Conservation (phyloP, 2,888 invertebrate genomes). For the Lasioglossum figueresi region DNA sequence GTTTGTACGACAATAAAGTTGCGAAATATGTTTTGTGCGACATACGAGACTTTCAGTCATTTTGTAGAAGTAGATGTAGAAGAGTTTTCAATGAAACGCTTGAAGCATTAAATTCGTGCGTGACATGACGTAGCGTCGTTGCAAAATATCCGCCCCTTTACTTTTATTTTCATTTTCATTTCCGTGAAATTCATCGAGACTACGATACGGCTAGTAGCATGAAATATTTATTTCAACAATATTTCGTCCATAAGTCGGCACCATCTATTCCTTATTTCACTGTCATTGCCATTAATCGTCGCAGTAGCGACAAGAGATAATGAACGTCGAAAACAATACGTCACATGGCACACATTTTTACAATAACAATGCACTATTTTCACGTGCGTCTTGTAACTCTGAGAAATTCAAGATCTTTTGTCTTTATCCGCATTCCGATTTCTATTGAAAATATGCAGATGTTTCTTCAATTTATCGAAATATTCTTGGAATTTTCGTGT, state of each 20-base stretch:
- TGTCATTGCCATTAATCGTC: conserved; percentile 4
- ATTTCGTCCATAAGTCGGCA: neutral
- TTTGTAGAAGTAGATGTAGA: neutral
- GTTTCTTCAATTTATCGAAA: conserved; percentile 11
- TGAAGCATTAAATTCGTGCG: neutral
- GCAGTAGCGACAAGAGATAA: neutral
- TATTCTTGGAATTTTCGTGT: conserved; percentile 16
- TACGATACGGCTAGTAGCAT: too few species aligned
- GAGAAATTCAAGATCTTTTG: neutral
- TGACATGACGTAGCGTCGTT: too few species aligned
- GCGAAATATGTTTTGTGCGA: neutral
- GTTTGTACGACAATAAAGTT: neutral
- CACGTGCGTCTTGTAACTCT: neutral
- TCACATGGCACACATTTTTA: conserved; percentile 28
- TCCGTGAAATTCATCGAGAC: neutral
- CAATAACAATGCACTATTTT: neutral
- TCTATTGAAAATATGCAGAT: neutral
- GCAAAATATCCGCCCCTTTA: neutral
- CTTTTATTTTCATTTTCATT: neutral
- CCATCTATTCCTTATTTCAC: neutral
- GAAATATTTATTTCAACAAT: neutral
- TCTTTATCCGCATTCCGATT: neutral
- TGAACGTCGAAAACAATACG: conserved; percentile 10
- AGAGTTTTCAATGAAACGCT: neutral
- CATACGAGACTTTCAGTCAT: conserved; percentile 15